Conservation (phyloP, 2,113 vertebrate species). For the Propithecus coquereli region DNA sequence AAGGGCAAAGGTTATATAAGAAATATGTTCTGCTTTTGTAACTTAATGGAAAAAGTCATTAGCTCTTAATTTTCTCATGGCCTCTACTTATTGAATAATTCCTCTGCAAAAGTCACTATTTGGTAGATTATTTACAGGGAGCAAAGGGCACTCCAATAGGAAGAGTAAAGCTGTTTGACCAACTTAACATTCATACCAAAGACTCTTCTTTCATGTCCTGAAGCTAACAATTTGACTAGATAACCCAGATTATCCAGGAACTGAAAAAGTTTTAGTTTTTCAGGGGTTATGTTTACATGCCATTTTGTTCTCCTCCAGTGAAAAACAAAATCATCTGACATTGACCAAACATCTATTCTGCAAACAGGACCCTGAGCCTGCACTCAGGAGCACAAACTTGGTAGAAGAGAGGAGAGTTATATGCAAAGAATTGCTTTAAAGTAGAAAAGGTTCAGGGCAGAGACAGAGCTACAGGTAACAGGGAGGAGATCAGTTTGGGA, state of each 20-base stretch:
- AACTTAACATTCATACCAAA: not conserved
- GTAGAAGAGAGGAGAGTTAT: not conserved
- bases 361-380: not conserved
- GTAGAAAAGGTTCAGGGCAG: not conserved
- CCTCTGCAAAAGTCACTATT: not conserved
- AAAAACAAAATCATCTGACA: not conserved
- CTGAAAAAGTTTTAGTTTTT: not conserved
- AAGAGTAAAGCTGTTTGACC: not conserved
- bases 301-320: not conserved
- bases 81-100: not conserved
- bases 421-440: not conserved
- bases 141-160: not conserved
- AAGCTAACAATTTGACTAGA: not conserved
- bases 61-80: not conserved
- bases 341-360: not conserved
- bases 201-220: not conserved
- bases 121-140: not conserved
- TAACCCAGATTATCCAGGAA: not conserved
- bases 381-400: no score
- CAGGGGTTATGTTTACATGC: not conserved
- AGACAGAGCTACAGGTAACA: not conserved
- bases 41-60: not conserved
- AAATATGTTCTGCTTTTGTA: not conserved
- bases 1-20: not conserved
- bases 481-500: not conserved